A percentile compares a stretch with the other conserved stretches of the same genome.
phyloP scores from a whole-genome alignment of 2,797 vertebrate genomes.

The Psittacula echo region DNA sequence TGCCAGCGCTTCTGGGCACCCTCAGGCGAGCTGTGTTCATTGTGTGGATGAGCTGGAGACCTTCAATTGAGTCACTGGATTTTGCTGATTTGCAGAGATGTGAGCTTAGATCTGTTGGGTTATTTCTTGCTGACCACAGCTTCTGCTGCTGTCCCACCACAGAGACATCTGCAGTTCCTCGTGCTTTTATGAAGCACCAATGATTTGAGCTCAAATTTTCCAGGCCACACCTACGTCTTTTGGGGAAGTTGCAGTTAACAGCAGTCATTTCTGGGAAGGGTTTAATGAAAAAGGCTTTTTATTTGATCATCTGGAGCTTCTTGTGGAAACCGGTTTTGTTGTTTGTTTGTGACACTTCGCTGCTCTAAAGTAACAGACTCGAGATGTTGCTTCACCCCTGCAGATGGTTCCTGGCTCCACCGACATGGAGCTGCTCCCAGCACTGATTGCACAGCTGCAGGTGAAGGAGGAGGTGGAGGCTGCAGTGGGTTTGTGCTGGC shows the following conservation, averaged over 20 bases:
- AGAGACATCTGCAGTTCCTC: background rate
- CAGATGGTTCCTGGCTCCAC: background rate
- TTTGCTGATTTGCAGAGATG: slow-evolving; percentile 20
- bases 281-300: background rate
- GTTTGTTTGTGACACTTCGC: background rate
- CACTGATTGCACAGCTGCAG: background rate
- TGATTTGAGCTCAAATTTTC: slow-evolving; percentile 11
- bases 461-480: background rate
- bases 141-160: background rate
- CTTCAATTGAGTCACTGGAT: background rate
- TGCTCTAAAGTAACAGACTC: background rate
- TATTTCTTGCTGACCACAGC: background rate
- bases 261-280: background rate
- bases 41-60: background rate
- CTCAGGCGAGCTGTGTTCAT: background rate
- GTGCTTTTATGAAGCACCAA: background rate
- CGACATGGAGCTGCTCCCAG: accelerated
- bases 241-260: background rate
- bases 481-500: background rate
- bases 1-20: background rate
- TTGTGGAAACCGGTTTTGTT: accelerated
- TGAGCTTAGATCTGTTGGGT: background rate
- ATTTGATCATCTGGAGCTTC: background rate
- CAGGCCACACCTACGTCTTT: background rate
- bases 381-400: background rate